phyloP scores from a whole-genome alignment of 2,797 vertebrate genomes.

The Hirundo rustica region DNA sequence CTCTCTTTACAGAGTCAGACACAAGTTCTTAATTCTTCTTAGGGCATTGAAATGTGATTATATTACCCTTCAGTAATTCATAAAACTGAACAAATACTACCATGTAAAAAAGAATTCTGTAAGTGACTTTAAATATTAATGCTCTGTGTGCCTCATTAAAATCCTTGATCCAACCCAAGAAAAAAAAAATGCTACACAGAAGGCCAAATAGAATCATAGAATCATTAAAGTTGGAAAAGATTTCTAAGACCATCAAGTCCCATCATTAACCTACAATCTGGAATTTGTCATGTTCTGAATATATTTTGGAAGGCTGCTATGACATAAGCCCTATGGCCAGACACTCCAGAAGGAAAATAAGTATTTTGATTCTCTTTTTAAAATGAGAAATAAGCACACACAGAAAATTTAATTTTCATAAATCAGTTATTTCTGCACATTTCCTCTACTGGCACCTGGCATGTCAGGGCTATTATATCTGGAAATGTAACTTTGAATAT shows the following conservation, averaged over 20 bases:
- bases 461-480: background rate
- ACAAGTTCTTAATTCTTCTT: conserved; percentile 33
- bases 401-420: background rate
- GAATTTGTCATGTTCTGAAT: background rate
- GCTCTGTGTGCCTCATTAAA: conserved; percentile 32
- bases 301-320: background rate
- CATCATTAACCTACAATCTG: background rate
- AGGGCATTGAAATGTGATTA: conserved; percentile 6
- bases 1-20: background rate
- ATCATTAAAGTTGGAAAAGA: background rate
- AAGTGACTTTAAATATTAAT: conserved; percentile 70
- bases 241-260: background rate
- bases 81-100: conserved; percentile 63
- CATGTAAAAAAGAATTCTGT: conserved; percentile 41
- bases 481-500: background rate
- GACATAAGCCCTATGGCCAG: background rate
- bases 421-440: background rate
- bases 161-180: background rate
- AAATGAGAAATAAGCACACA: background rate
- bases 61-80: conserved; percentile 34
- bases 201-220: background rate
- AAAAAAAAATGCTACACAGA: background rate
- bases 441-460: background rate
- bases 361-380: background rate
- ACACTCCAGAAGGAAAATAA: background rate